Conservation (phyloP, 2,888 invertebrate species). For the Andrena trimmerana region DNA sequence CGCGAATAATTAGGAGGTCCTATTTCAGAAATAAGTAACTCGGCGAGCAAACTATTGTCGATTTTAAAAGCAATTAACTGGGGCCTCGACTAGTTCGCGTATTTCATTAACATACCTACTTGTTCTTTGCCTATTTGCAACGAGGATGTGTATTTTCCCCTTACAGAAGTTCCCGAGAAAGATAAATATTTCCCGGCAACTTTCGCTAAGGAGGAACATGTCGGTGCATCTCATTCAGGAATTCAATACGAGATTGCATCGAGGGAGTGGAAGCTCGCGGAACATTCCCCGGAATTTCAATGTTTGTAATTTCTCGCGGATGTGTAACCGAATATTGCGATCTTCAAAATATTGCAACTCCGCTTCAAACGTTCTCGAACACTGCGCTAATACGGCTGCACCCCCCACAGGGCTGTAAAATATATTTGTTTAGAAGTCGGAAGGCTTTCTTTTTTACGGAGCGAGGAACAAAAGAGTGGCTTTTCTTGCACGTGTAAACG, state of each 20-base stretch:
- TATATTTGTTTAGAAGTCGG: background rate
- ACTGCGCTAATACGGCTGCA: background rate
- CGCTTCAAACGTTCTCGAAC: background rate
- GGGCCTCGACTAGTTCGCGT: background rate
- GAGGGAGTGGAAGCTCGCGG: background rate
- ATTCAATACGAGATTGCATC: conserved; percentile 39
- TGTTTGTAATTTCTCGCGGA: conserved; percentile 19
- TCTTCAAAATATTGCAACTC: conserved; percentile 8
- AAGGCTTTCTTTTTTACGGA: conserved; percentile 20
- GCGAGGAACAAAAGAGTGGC: conserved; percentile 8
- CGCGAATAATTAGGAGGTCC: no score
- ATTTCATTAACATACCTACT: conserved; percentile 21
- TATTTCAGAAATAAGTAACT: background rate
- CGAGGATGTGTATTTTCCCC: background rate
- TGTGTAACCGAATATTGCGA: conserved; percentile 29
- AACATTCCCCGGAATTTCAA: conserved; percentile 25
- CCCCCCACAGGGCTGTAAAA: background rate
- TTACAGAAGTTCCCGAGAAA: conserved; percentile 35
- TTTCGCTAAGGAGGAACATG: conserved; percentile 19
- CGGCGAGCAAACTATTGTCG: background rate
- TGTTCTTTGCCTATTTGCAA: conserved; percentile 21
- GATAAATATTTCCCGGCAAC: conserved; percentile 46
- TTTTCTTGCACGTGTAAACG: conserved; percentile 64
- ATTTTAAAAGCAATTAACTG: conserved; percentile 4
- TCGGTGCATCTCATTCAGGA: conserved; percentile 13